A percentile compares a stretch with the other conserved stretches of the same genome.
These are phyloP conservation scores for Apantesis nais DNA, from an alignment of 2,888 invertebrate species.

Conservation along the genomic window DNA sequence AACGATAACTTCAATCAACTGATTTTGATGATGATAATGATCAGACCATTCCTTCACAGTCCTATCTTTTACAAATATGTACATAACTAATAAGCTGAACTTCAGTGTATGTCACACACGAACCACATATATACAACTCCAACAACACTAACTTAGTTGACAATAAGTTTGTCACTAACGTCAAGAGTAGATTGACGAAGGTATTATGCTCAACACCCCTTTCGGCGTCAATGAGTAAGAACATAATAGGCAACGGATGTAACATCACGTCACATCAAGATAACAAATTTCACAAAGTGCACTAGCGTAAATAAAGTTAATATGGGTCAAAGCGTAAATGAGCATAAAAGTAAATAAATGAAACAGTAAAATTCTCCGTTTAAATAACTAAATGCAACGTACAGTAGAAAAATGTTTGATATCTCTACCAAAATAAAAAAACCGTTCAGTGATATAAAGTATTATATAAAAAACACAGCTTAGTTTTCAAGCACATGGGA, in stretches of 20 bases:
- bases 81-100: too few species aligned
- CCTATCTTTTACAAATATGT: too few species aligned
- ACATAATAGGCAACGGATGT: constrained; percentile 23
- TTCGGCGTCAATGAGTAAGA: constrained; percentile 22
- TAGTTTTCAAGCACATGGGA: too few species aligned
- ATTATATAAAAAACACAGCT: too few species aligned
- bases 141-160: constrained; percentile 24
- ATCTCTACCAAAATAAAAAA: too few species aligned
- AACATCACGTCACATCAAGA: background rate
- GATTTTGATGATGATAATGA: background rate
- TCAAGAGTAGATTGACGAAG: constrained; percentile 44
- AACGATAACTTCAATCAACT: too few species aligned
- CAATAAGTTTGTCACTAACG: constrained; percentile 38
- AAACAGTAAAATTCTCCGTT: background rate
- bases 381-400: too few species aligned
- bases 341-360: background rate
- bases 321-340: background rate
- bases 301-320: background rate
- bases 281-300: background rate
- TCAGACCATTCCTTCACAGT: background rate
- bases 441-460: too few species aligned
- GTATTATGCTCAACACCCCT: constrained; percentile 26
- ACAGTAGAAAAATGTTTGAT: too few species aligned
- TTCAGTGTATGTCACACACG: too few species aligned
- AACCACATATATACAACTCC: background rate